Base-by-base conservation (phyloP, 2,888 invertebrate species). In the Endomychus coccineus region DNA sequence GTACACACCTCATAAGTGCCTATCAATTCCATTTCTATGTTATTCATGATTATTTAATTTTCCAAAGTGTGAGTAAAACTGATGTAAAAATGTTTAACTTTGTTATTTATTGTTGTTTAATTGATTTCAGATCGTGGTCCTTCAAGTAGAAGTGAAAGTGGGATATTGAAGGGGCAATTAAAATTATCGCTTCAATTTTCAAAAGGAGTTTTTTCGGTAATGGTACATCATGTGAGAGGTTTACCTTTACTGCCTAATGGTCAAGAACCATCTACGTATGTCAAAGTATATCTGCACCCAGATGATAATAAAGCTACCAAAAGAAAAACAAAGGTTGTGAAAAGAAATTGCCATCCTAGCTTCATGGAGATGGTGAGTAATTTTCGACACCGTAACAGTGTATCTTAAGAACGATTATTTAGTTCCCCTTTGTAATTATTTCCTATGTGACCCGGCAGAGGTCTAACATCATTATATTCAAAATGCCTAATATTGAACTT, bases 341-440 rank as follows among this genome's bases (percentile, higher is more conserved):
- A 84, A 53, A 83, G 86, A 49, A 90, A 88, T 59, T 88, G 89
- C 55, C 91, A 95, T 66, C 97, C 97, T 0, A 92, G 94, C 11
- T 97, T 94, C 68, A 96, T 97, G 89, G 92, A 95, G 74, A 91
- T 91, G 85, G 88, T 89, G 67, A 68, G 58, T 46, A 10, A 29
- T 12, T 6, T 12, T 14, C 9, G 14, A 19, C n/a, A n/a, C 21
- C n/a, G n/a, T n/a, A n/a, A n/a, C n/a, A n/a, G n/a, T n/a, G n/a
- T n/a, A n/a, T n/a, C n/a, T n/a, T n/a, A n/a, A n/a, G n/a, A n/a
- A n/a, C n/a, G n/a, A n/a, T n/a, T n/a, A n/a, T n/a, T n/a, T n/a
- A n/a, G n/a, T n/a, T n/a, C n/a, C n/a, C n/a, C n/a, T n/a, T n/a
- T n/a, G n/a, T n/a, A n/a, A n/a, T n/a, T n/a, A n/a, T n/a, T n/a